Conservation (phyloP, 2,113 vertebrate species). For the Mus pahari region DNA sequence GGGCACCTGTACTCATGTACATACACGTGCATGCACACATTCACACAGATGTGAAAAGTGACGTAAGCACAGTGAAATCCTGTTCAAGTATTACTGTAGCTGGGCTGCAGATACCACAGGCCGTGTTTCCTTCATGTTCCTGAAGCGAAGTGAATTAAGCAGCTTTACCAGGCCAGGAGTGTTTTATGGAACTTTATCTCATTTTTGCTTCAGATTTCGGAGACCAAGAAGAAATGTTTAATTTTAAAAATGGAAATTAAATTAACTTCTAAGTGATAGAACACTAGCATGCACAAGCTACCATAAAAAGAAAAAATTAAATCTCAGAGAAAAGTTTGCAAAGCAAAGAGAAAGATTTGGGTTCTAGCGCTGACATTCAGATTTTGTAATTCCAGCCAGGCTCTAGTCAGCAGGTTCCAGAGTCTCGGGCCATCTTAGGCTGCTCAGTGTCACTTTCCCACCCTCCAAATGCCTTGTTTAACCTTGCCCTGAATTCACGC, state of each 20-base stretch:
- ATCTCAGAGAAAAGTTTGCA: constrained; percentile 21
- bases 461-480: not conserved
- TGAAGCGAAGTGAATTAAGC: not conserved
- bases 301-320: constrained; percentile 2
- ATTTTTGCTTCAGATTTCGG: not conserved
- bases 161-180: not conserved
- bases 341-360: too few species aligned
- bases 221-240: constrained; percentile 26
- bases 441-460: not conserved
- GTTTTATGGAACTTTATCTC: not conserved
- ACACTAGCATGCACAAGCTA: not conserved
- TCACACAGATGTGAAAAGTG: not conserved
- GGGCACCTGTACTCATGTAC: not conserved
- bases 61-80: not conserved
- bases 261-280: not conserved
- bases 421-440: not conserved
- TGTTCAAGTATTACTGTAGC: not conserved
- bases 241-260: constrained; percentile 44
- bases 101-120: too few species aligned
- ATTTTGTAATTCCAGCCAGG: not conserved
- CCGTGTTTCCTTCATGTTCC: not conserved
- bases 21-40: not conserved
- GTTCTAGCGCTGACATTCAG: not conserved
- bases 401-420: not conserved
- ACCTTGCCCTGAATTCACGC: not conserved